Evolutionary conservation across 2,113 vertebrate species (phyloP), one percentile per base, ranked within the genome.

Genomic region (Rissa tridactyla): DNA sequence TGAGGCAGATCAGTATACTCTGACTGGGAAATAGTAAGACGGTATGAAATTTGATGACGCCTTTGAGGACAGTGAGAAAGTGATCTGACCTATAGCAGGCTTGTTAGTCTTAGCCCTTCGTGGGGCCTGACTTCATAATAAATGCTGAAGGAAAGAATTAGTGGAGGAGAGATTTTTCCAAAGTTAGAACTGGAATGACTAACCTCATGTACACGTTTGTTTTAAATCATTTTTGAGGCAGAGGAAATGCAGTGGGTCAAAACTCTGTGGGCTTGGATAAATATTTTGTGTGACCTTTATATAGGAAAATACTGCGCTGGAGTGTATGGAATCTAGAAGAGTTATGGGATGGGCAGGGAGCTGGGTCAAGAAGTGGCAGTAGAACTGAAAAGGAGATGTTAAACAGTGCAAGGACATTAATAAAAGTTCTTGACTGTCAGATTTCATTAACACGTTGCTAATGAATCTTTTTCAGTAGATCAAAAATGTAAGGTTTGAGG

Each of bases 11-110:
- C 36, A 62, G 27, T 73, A 27, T 77, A 17, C 19, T 93, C 3
- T 47, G 0, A 57, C 42, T 73, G 76, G 68, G 88, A 86, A 73
- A 42, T 68, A 66, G 12, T 81, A 62, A 86, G 54, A 49, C 16
- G 36, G 62, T 49, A 70, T 88, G 88, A 94, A 91, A 88, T 85
- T 62, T 88, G 83, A 95, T 94, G 52, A 93, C 58, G 76, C 51
- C 64, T 92, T 82, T 73, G 82, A 86, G 60, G 25, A 60, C 42
- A 92, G 86, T 70, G 68, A 77, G 91, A 77, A 94, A 88, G 51
- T 71, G 55, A 88, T 91, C 83, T 86, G 83, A 66, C 69, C 55
- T 86, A 34, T 42, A 75, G 58, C 71, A 88, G 34, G 7, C 71
- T 83, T 92, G 34, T 70, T 88, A 80, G 54, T 65, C 22, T 90